Conservation (phyloP, 2,113 vertebrate genomes). For the cat (Felis catus) region F.catus_Fca126_mat1.0 CM031420.1:131441501-131442000, state of each 20-base stretch:
- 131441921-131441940: background rate
- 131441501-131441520: background rate
- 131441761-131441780: too few species aligned
- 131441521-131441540: background rate
- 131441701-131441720: too few species aligned
- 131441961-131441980: background rate
- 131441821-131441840: background rate
- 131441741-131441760: too few species aligned
- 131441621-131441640: too few species aligned
- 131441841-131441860: background rate
- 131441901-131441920: conserved; percentile 35
- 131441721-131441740: too few species aligned
- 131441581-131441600: background rate
- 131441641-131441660: too few species aligned
- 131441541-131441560: conserved; percentile 22
- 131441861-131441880: background rate
- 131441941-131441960: background rate
- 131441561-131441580: background rate
- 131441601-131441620: too few species aligned
- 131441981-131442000: background rate
- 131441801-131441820: too few species aligned
- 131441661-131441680: too few species aligned
- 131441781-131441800: too few species aligned
- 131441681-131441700: too few species aligned
- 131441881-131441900: background rate